Base-by-base conservation (phyloP, 1,140 invertebrate genomes). In the Druon quercuslanigerum region DNA sequence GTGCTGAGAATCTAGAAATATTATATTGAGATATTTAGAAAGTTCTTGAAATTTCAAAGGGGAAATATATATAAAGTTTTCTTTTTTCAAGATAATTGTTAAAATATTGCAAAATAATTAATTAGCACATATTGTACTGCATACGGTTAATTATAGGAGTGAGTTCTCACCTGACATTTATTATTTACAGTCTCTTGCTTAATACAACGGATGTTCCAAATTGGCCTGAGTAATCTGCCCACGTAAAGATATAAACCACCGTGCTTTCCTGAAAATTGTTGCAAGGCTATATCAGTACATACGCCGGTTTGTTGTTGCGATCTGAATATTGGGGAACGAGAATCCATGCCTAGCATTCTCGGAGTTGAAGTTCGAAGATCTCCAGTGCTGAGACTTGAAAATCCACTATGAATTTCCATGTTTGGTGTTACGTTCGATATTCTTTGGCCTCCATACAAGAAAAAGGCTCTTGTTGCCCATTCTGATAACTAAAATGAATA, bases 241-340 rank as follows among this genome's bases (percentile, higher is more conserved):
- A 98, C 93, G 86, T 97, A 98, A 5, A 99, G 92, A 91, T 99
- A 99, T 0, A 99, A 92, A 1, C 97, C 97, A 88, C 98, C 97
- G 86, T 99, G 98, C 90, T 98, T 98, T 5, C 96, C 94, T 3
- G 96, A 97, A 87, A 94, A 97, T 57, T 94, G 92, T 78, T 94
- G 93, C 70, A 93, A 77, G 16, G 91, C 89, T 77, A 88, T 87
- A 51, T 92, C 89, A 51, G 85, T 80, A 13, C 82, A 88, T 51
- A 87, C 77, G 9, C 82, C 86, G 1, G 76, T 79, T 76, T 85
- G 84, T n/a, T 81, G 75, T 19, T 87, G 84, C 8, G 84, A 17
- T 9, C 87, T 86, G 20, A 85, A 87, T 1, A 84, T 57, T 52
- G 77, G 75, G 16, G 78, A 66, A 40, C 86, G 84, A 14, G 76